phyloP scores from a whole-genome alignment of 1,140 invertebrate species.

The Plodia interpunctella region DNA sequence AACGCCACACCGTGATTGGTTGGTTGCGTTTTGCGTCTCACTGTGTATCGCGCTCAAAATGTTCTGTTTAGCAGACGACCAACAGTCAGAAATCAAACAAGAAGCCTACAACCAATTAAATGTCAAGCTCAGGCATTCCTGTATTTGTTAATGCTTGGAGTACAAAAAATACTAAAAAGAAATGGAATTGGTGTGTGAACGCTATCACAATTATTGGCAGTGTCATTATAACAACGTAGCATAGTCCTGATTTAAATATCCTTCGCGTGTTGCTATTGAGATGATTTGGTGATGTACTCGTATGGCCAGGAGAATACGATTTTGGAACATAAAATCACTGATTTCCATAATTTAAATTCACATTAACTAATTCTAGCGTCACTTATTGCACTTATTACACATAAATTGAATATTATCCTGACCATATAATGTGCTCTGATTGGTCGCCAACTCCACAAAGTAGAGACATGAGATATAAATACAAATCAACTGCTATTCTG shows the following conservation, averaged over 20 bases:
- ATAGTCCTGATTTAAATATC: not conserved
- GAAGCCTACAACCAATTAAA: slow-evolving; percentile 45
- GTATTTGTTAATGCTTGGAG: slow-evolving; percentile 57
- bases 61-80: slow-evolving; percentile 1
- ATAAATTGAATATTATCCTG: not conserved
- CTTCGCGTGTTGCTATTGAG: not conserved
- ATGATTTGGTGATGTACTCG: not conserved
- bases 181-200: slow-evolving; percentile 18
- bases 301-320: not conserved
- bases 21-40: too few relatives aligned
- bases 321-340: not conserved
- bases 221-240: not conserved
- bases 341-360: not conserved
- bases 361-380: not conserved
- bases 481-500: too few relatives aligned
- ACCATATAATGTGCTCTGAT: not conserved
- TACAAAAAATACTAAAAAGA: slow-evolving; percentile 67
- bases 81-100: slow-evolving; percentile 25
- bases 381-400: not conserved
- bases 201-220: slow-evolving; percentile 8
- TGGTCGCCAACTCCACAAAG: not conserved
- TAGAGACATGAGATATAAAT: not conserved
- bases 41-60: too few relatives aligned
- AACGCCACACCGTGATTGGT: too few relatives aligned
- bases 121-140: slow-evolving; percentile 69